Evolutionary conservation across 2,113 vertebrate species (phyloP).

Genomic region (Bolborhynchus lineola): DNA sequence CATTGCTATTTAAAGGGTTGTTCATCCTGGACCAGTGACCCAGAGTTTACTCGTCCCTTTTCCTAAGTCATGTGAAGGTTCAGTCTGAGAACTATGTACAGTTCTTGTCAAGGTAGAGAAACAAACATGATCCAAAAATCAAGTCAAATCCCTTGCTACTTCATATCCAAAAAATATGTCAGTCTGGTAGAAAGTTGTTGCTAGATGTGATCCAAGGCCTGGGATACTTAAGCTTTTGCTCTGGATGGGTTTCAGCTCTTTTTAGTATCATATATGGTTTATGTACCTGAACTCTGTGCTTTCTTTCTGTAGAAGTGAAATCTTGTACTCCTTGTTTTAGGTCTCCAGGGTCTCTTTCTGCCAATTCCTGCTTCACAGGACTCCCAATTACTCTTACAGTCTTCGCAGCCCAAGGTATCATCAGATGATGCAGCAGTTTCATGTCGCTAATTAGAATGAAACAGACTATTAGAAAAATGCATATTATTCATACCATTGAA

Average conservation of each 20-base stretch:
- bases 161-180: not conserved
- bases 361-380: not conserved
- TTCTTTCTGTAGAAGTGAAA: not conserved
- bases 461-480: not conserved
- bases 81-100: not conserved
- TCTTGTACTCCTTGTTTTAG: not conserved
- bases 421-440: not conserved
- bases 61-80: not conserved
- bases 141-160: not conserved
- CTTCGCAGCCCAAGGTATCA: not conserved
- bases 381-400: not conserved
- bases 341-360: not conserved
- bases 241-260: not conserved
- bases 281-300: fast-evolving
- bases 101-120: not conserved
- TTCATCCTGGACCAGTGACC: not conserved
- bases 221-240: not conserved
- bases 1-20: not conserved
- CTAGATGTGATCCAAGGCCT: not conserved
- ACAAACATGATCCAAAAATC: not conserved
- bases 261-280: not conserved
- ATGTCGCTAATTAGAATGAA: not conserved
- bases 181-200: not conserved
- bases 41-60: not conserved
- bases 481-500: not conserved